A percentile compares a stretch with the other conserved stretches of the same genome.
Evolutionary conservation across 2,888 invertebrate species (phyloP).

Genomic region (Temnothorax rugatulus): DNA sequence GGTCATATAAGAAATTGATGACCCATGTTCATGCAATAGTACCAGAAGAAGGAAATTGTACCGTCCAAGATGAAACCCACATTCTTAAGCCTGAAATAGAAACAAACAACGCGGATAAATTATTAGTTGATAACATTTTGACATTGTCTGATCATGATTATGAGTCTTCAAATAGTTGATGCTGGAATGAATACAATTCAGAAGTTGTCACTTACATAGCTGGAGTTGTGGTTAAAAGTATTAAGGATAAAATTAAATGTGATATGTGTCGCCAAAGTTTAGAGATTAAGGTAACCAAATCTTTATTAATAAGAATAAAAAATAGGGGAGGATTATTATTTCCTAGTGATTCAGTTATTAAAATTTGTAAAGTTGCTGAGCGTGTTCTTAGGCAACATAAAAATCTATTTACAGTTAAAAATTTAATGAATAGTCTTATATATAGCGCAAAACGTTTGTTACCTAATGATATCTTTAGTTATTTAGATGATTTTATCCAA

Average conservation of each 20-base stretch:
- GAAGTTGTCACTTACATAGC: slow-evolving; percentile 2
- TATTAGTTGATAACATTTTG: neutral
- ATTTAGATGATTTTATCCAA: slow-evolving; percentile 3
- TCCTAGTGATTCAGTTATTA: too few relatives aligned
- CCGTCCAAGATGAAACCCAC: slow-evolving; percentile 3
- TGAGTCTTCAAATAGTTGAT: neutral
- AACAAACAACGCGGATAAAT: neutral
- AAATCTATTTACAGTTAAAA: slow-evolving; percentile 1
- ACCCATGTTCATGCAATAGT: slow-evolving; percentile 13
- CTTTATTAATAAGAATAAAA: neutral
- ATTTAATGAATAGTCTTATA: neutral
- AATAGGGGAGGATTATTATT: neutral
- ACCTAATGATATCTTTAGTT: neutral
- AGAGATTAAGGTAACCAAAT: too few relatives aligned
- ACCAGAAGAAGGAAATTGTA: slow-evolving; percentile 5
- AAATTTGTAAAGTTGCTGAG: too few relatives aligned
- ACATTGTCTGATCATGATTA: slow-evolving; percentile 13
- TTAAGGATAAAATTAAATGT: neutral
- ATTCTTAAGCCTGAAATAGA: neutral
- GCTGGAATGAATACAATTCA: slow-evolving; percentile 13
- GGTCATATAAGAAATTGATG: slow-evolving; percentile 42
- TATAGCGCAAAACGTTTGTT: neutral
- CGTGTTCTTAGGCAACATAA: neutral
- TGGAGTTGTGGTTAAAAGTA: neutral
- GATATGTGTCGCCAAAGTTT: neutral